Evolutionary conservation across 2,888 invertebrate species (phyloP).

Genomic region (Rugalucina vietnamica): DNA sequence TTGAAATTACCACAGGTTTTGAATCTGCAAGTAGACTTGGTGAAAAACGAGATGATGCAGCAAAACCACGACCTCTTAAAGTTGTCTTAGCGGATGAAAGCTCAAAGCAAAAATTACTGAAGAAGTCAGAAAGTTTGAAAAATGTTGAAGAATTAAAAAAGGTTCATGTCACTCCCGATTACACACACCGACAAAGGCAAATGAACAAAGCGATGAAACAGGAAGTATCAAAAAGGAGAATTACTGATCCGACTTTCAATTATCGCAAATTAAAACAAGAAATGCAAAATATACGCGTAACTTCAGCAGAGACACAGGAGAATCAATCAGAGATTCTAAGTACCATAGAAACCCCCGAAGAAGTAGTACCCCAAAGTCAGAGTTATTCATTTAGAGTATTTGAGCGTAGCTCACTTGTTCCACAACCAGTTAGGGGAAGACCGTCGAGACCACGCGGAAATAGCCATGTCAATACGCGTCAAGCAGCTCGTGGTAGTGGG

Average conservation of each 20-base stretch:
- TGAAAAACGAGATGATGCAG: background rate
- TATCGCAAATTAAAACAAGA: background rate
- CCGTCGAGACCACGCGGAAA: no score
- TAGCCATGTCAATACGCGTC: no score
- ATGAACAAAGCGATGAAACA: background rate
- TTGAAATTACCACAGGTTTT: background rate
- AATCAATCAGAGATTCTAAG: no score
- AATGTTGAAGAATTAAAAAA: background rate
- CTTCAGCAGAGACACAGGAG: no score
- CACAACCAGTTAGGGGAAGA: no score
- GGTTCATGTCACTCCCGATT: background rate
- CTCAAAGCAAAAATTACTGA: background rate
- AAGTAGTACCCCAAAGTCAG: no score
- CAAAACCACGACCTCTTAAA: background rate
- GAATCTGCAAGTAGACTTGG: background rate
- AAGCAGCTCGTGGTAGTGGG: no score
- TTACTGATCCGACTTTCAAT: background rate
- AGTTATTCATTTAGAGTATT: no score
- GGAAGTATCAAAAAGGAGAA: background rate
- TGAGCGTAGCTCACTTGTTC: no score
- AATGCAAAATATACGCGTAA: no score
- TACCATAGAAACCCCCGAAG: no score
- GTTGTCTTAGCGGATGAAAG: background rate
- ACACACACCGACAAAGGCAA: background rate
- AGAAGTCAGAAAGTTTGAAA: no score